Percentiles rank a stretch among this genome's conserved stretches.
These are phyloP conservation scores for Pachyuromys duprasi DNA, from an alignment of 2,797 vertebrate genomes.

Conservation along the genomic window DNA sequence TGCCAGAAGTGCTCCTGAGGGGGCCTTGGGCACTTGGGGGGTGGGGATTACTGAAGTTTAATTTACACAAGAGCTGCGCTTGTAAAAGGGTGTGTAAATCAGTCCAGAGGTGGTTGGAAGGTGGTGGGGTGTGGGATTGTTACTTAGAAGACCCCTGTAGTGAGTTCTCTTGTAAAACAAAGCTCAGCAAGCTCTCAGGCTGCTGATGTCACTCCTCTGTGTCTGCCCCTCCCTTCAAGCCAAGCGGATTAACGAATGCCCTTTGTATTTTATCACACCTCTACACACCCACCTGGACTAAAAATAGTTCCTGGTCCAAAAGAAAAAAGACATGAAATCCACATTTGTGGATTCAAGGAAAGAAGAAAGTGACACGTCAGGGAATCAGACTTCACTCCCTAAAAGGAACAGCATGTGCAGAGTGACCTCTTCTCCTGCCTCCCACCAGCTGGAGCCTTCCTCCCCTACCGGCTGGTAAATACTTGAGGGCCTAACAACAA, in stretches of 20 bases:
- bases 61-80: conserved; percentile 77
- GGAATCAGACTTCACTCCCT: neutral
- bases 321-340: conserved; percentile 23
- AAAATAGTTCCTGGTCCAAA: conserved; percentile 52
- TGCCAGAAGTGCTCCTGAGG: conserved; percentile 67
- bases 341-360: conserved; percentile 31
- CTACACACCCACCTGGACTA: conserved; percentile 52
- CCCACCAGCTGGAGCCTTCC: neutral
- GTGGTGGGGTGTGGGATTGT: neutral
- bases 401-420: neutral
- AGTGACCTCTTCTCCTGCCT: neutral
- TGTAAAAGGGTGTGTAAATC: conserved; percentile 72
- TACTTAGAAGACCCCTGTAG: conserved; percentile 60
- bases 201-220: conserved; percentile 1
- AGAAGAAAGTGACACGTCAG: conserved; percentile 2
- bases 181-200: neutral
- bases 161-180: neutral
- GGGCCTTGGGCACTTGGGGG: conserved; percentile 24
- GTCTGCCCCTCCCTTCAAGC: neutral
- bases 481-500: neutral
- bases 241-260: neutral
- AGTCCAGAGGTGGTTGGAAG: conserved; percentile 69
- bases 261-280: neutral
- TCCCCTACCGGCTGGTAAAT: neutral
- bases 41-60: conserved; percentile 68